Base-by-base conservation (phyloP, 23 tunicate species). In the Styela clava region DNA sequence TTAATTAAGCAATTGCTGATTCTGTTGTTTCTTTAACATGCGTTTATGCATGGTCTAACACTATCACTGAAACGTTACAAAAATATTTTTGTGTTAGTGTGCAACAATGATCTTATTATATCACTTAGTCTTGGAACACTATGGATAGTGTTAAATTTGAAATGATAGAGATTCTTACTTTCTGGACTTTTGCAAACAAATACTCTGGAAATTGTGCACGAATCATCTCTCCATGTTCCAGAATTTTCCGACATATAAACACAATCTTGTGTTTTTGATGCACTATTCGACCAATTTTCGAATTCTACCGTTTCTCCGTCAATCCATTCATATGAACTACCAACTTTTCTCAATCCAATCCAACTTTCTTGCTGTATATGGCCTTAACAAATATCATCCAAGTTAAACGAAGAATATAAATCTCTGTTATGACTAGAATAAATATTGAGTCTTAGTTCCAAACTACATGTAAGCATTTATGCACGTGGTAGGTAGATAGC, bases 111-210 rank as follows among this genome's bases (percentile, higher is more conserved):
- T n/a, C n/a, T n/a, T n/a, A n/a, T n/a, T n/a, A n/a, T n/a, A n/a
- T n/a, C n/a, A n/a, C n/a, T n/a, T n/a, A n/a, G n/a, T n/a, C n/a
- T n/a, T n/a, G n/a, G n/a, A n/a, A n/a, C n/a, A n/a, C n/a, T n/a
- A n/a, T n/a, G n/a, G n/a, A n/a, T n/a, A n/a, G n/a, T n/a, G n/a
- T n/a, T n/a, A 67, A 67, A 67, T 18, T 67, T 1, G 71, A 67
- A 44, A 5, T 44, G 12, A 44, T 44, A 5, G 56, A 44, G n/a
- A 44, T 44, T 44, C 94, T 81, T 76, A 93, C 98, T 84, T 82
- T 93, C 93, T 9, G 63, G 82, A 29, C 74, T 93, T 69, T 93
- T 93, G 84, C 98, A 93, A 28, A 93, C 82, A 35, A 62, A 88
- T 22, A 62, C 61, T 0, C 68, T 62, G 16, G 51, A 62, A 18